Conservation (phyloP, 2,797 vertebrate species). For the Spatula versicolor region DNA sequence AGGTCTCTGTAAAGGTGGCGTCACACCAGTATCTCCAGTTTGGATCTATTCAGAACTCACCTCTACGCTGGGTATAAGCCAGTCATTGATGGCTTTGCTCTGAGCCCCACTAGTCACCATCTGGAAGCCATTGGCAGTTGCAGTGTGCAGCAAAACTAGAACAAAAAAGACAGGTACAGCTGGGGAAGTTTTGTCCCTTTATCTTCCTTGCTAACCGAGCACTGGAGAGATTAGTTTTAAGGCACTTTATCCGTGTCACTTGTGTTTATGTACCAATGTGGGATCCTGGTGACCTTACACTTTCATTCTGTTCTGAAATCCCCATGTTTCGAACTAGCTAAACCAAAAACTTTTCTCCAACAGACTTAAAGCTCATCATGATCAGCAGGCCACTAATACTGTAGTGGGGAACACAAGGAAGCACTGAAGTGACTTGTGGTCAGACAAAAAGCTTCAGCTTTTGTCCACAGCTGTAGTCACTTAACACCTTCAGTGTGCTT, state of each 20-base stretch:
- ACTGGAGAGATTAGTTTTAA: not conserved
- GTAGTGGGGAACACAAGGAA: not conserved
- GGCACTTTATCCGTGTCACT: not conserved
- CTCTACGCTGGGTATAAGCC: constrained; percentile 98
- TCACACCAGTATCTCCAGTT: not conserved
- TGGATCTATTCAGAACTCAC: constrained; percentile 76
- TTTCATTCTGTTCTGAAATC: not conserved
- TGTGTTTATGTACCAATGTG: not conserved
- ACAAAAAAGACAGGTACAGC: not conserved
- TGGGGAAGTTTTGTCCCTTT: not conserved
- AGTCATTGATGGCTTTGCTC: constrained; percentile 96
- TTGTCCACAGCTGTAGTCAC: not conserved
- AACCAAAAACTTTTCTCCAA: not conserved
- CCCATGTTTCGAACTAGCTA: not conserved
- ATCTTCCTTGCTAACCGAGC: not conserved
- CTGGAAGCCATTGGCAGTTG: constrained; percentile 98
- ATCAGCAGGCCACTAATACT: not conserved
- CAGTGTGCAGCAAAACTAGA: constrained; percentile 92
- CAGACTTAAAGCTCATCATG: not conserved
- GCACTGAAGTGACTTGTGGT: not conserved
- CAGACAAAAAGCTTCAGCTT: not conserved
- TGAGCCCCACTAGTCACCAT: constrained; percentile 98
- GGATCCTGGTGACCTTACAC: not conserved
- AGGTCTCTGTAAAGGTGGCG: not conserved
- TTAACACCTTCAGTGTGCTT: not conserved